Conservation (phyloP, 2,113 vertebrate species). For the Hydrochoerus hydrochaeris region DNA sequence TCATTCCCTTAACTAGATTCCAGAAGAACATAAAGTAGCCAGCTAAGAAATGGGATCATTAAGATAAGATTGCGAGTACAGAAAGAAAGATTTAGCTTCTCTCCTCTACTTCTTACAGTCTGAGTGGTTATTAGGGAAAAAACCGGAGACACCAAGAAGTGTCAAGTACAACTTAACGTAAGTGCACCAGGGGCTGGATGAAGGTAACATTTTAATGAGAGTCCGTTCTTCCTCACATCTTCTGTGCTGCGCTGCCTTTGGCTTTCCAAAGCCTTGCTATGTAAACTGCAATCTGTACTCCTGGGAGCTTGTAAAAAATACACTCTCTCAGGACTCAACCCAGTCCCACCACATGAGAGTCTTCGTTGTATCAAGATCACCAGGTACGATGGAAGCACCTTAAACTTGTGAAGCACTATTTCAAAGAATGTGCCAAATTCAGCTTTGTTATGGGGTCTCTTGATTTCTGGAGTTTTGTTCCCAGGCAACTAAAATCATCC, state of each 20-base stretch:
- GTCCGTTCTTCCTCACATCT: not conserved
- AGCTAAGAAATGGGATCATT: not conserved
- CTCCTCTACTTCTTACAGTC: not conserved
- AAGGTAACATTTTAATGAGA: not conserved
- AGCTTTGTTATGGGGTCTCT: not conserved
- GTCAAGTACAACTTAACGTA: not conserved
- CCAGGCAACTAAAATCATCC: not conserved
- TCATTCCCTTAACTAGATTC: not conserved
- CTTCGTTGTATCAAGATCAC: not conserved
- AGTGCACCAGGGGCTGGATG: not conserved
- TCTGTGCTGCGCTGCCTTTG: fast-evolving
- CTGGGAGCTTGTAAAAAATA: not conserved
- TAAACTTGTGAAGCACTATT: not conserved
- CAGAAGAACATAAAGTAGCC: not conserved
- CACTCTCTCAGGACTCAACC: not conserved
- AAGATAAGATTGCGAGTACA: not conserved
- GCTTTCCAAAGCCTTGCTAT: not conserved
- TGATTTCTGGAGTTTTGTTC: not conserved
- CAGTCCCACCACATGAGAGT: not conserved
- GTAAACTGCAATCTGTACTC: not conserved
- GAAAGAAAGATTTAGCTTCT: not conserved
- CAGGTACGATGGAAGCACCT: fast-evolving
- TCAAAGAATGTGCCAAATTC: not conserved
- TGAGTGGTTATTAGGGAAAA: not conserved
- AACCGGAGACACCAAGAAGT: not conserved